phyloP scores from a whole-genome alignment of 2,797 vertebrate genomes.

The Neosalanx taihuensis region DNA sequence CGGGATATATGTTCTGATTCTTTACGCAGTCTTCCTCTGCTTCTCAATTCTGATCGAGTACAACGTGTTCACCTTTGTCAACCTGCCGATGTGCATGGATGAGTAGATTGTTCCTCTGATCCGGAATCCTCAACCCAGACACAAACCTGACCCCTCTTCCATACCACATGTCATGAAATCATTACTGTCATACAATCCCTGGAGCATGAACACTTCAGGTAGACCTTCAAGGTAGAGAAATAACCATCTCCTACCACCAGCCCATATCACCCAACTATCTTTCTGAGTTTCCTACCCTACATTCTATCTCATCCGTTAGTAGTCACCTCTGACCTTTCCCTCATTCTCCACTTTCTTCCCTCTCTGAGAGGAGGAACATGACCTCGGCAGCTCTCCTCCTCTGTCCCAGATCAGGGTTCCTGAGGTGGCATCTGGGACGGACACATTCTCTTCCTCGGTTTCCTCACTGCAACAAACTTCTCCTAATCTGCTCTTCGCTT shows the following conservation, averaged over 20 bases:
- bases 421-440: constrained; percentile 61
- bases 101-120: constrained; percentile 58
- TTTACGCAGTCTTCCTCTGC: constrained; percentile 83
- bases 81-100: constrained; percentile 84
- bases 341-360: not conserved
- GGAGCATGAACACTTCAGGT: not conserved
- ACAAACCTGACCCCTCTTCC: constrained; percentile 33
- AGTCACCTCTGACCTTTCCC: not conserved
- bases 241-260: not conserved
- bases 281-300: not conserved
- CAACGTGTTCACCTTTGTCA: constrained; percentile 89
- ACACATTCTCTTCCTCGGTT: constrained; percentile 18
- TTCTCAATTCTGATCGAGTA: constrained; percentile 88
- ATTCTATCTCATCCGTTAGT: constrained; percentile 3
- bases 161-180: not conserved
- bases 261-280: not conserved
- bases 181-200: not conserved
- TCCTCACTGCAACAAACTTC: constrained; percentile 32
- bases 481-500: constrained; percentile 36
- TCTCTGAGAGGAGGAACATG: constrained; percentile 54
- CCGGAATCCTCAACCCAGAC: not conserved
- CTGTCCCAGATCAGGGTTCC: constrained; percentile 45
- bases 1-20: constrained; percentile 77
- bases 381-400: constrained; percentile 67
- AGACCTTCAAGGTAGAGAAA: not conserved